Evolutionary conservation across 1,140 invertebrate genomes (phyloP), one percentile per base, ranked within the genome.

Genomic region (Drosophila sulfurigaster): DNA sequence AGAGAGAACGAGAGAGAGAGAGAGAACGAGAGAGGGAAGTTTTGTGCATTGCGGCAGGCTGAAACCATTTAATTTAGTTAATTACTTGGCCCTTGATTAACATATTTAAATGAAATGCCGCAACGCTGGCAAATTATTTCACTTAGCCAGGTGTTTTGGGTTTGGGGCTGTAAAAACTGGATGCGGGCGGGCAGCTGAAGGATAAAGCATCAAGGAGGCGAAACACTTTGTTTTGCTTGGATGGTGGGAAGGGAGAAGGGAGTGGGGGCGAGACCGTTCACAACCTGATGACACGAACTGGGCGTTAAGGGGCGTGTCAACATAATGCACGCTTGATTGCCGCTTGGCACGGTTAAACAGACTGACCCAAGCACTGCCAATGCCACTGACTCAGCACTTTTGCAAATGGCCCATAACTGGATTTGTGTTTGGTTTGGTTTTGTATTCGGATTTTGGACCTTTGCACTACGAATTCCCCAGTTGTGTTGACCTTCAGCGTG

Each of bases 11-110:
- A 10, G 35, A 32, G 20, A 46, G 32, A 30, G 15, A 20, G 35
- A 15, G 7, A 38, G 11, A 30, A 5, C 10, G 15, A 10, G 35
- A 15, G 54, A 4, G 30, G 4, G 3, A 16, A 11, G 8, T 30
- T 20, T 54, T 54, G 28, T 66, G 52, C 64, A 59, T 68, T 58
- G 63, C 41, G 54, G 32, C 66, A 43, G 46, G 56, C 66, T 51
- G 64, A 49, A 59, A 67, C 45, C 72, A 70, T 70, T 75, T 64
- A 75, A 75, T 75, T 75, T 75, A 70, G 58, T 70, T 75, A 75
- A 75, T 75, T 70, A 75, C 72, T 75, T 75, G 72, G 72, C 67
- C 72, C 72, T 70, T 75, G 66, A 75, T 75, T 75, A 70, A 70
- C 72, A 75, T 75, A 75, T 75, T 75, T 57, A 75, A 75, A 75